Percentiles rank a stretch among this genome's conserved stretches.
Conservation (phyloP, 2,113 vertebrate genomes). For the Gadus chalcogrammus region DNA sequence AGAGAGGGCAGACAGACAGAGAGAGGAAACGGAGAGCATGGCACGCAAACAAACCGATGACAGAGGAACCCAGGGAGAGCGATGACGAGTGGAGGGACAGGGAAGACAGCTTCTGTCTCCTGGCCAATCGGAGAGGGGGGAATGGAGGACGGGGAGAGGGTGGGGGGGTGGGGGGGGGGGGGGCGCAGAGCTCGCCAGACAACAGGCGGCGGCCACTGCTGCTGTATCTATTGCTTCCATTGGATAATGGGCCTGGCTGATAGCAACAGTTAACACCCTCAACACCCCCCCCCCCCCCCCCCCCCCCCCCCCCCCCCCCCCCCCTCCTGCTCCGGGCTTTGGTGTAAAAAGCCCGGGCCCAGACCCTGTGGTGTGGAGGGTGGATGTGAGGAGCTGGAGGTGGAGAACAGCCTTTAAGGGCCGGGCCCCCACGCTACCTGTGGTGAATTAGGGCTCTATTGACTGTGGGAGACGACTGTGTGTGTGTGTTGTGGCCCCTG, state of each 20-base stretch:
- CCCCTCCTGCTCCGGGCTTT: not conserved
- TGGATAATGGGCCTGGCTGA: constrained; percentile 55
- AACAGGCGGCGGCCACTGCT: constrained; percentile 26
- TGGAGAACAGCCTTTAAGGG: constrained; percentile 58
- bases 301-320: not conserved
- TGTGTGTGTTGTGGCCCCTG: constrained; percentile 25
- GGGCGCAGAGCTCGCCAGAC: constrained; percentile 17
- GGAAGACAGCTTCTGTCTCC: constrained; percentile 39
- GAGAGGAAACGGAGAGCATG: not conserved
- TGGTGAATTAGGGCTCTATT: constrained; percentile 66
- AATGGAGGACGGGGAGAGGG: not conserved
- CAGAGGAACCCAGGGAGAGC: constrained; percentile 40
- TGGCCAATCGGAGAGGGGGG: no score
- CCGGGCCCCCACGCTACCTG: constrained; percentile 41
- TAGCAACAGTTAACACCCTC: constrained; percentile 21
- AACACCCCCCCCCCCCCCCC: not conserved
- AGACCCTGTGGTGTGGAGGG: constrained; percentile 50
- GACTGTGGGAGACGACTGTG: constrained; percentile 58
- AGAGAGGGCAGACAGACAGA: constrained; percentile 7
- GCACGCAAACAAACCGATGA: constrained; percentile 16
- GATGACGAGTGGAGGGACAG: constrained; percentile 5
- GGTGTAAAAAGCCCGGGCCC: not conserved
- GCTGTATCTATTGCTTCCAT: constrained; percentile 45
- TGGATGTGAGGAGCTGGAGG: constrained; percentile 31
- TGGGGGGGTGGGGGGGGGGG: constrained; percentile 1